Evolutionary conservation across 2,797 vertebrate genomes (phyloP), one percentile per base, ranked within the genome.

Genomic region (Lindbergichthys nudifrons): DNA sequence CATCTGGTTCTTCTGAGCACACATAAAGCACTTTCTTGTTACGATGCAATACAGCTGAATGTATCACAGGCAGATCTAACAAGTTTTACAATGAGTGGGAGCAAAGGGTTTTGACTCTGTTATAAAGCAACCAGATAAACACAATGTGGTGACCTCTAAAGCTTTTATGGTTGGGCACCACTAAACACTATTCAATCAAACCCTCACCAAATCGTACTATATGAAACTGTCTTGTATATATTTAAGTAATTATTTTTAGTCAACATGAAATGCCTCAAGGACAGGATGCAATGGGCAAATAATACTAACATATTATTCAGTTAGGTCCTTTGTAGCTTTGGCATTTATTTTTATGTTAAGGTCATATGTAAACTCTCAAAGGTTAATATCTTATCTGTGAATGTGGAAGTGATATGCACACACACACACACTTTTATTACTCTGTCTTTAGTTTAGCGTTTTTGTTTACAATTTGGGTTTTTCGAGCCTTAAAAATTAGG

Each of bases 1-100:
- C 79, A 73, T 75, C 68, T 77, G 73, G 67, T 46, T 74, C 65
- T 59, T 62, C 61, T 73, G 53, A 82, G 68, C 68, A 64, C 66
- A 80, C 69, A 73, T 63, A 69, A 75, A 69, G 52, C 46, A 70
- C 43, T 67, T 58, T 79, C 71, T 74, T 56, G 70, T 85, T 86
- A 83, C 70, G 66, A 88, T 59, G 79, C 71, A 60, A 32, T 73
- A 48, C 50, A 71, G 64, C 70, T 80, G 59, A 83, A 57, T 63
- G 54, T 70, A 57, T 50, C 59, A 61, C 18, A 60, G 16, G 53
- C 16, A 32, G 45, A 48, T 65, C 26, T 59, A 47, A 43, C 46
- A 54, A 19, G 72, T 71, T 70, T 73, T 36, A 59, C 50, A 65
- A 23, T 18, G 15, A 50, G 62, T 48, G 75, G 18, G 23, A 47